A percentile compares a stretch with the other conserved stretches of the same genome.
Conservation (phyloP, 2,797 vertebrate species). For the Neoniphon sammara region DNA sequence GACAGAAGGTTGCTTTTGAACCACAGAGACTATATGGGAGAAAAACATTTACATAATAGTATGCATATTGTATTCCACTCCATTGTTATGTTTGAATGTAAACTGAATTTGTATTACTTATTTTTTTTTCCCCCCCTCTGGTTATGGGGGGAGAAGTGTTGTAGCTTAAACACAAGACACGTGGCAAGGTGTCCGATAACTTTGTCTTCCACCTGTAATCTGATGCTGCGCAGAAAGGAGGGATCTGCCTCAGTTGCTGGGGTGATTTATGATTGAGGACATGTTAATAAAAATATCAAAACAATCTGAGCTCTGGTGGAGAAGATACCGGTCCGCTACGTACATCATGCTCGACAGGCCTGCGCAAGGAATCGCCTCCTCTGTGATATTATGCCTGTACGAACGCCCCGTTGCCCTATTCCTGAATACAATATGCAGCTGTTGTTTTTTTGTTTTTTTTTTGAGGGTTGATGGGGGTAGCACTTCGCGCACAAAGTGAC, state of each 20-base stretch:
- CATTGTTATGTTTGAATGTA: slow-evolving; percentile 59
- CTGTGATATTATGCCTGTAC: slow-evolving; percentile 64
- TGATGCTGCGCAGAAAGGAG: slow-evolving; percentile 74
- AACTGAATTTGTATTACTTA: slow-evolving; percentile 44
- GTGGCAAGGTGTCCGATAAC: slow-evolving; percentile 77
- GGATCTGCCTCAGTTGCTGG: slow-evolving; percentile 69
- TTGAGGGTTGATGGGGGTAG: slow-evolving; percentile 42
- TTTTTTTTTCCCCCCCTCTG: slow-evolving; percentile 2
- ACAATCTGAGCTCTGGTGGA: slow-evolving; percentile 85
- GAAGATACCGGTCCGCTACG: slow-evolving; percentile 81
- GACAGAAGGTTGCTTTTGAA: slow-evolving; percentile 59
- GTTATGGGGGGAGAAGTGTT: slow-evolving; percentile 39
- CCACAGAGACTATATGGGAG: slow-evolving; percentile 17
- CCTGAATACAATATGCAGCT: slow-evolving; percentile 71
- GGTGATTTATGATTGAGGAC: slow-evolving; percentile 89
- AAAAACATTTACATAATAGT: slow-evolving; percentile 73
- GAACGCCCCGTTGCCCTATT: slow-evolving; percentile 60
- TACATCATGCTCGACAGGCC: slow-evolving; percentile 86
- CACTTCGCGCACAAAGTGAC: slow-evolving; percentile 77
- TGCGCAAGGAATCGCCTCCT: slow-evolving; percentile 53
- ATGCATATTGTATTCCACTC: slow-evolving; percentile 76
- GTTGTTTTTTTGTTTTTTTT: slow-evolving; percentile 55
- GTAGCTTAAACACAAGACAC: slow-evolving; percentile 64
- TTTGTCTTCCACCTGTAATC: slow-evolving; percentile 84
- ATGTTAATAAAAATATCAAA: slow-evolving; percentile 89